Evolutionary conservation across 2,797 vertebrate species (phyloP).

Genomic region (Podargus strigoides): DNA sequence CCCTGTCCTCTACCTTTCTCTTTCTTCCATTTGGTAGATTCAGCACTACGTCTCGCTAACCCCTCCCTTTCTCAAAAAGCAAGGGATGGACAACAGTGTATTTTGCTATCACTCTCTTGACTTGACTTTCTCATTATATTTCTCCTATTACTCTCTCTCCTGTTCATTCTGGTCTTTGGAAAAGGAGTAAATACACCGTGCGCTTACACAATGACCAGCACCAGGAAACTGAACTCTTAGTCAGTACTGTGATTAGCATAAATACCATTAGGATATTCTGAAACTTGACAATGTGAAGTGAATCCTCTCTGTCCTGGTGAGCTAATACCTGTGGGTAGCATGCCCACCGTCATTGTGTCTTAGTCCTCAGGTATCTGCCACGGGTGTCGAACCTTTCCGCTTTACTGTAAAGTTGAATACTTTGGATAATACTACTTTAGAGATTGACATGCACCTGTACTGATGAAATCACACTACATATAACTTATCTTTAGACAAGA

Average conservation of each 20-base stretch:
- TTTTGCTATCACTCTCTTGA: background rate
- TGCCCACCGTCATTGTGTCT: background rate
- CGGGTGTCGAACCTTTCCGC: background rate
- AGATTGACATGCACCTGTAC: constrained; percentile 26
- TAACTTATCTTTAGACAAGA: constrained; percentile 31
- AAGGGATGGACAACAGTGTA: background rate
- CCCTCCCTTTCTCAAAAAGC: background rate
- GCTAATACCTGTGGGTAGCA: background rate
- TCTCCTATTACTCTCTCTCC: background rate
- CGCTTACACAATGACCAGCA: background rate
- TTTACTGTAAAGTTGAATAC: background rate
- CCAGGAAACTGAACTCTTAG: background rate
- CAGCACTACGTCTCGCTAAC: background rate
- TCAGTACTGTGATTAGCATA: background rate
- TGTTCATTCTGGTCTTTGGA: background rate
- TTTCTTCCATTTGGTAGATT: background rate
- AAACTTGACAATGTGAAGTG: background rate
- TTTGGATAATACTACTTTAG: constrained; percentile 28
- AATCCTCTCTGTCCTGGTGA: background rate
- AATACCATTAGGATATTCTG: background rate
- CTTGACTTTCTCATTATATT: background rate
- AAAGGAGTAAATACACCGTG: background rate
- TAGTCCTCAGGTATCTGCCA: background rate
- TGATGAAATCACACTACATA: background rate
- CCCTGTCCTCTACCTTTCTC: background rate